Percentiles rank a stretch among this genome's conserved stretches.
Conservation (phyloP, 2,797 vertebrate species). For the Pitangus sulphuratus region DNA sequence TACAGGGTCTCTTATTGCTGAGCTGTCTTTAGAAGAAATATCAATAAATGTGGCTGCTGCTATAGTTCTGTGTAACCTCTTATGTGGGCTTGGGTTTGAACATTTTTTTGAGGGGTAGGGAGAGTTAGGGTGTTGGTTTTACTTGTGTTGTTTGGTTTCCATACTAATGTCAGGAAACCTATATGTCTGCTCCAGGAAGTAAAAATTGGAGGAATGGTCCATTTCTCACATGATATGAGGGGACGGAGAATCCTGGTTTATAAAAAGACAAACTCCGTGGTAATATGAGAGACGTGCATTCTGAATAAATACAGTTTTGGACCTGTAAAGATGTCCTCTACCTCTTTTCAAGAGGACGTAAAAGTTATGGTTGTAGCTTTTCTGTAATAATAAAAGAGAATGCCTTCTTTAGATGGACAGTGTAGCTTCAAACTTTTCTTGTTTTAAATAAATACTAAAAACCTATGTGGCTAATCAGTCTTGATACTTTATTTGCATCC, state of each 20-base stretch:
- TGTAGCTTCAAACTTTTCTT: background rate
- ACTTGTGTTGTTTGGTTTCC: background rate
- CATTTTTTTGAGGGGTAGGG: fast-evolving
- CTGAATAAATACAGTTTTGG: background rate
- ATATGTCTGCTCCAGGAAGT: background rate
- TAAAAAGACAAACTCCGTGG: fast-evolving
- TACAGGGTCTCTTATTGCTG: background rate
- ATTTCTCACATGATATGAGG: background rate
- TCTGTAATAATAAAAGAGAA: background rate
- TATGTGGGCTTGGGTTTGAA: background rate
- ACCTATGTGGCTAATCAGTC: background rate
- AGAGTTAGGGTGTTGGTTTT: background rate
- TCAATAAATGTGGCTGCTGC: background rate
- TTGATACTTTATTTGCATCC: background rate
- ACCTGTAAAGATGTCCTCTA: background rate
- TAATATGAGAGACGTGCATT: background rate
- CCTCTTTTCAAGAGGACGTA: background rate
- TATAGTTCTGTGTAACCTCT: background rate
- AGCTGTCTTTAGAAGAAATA: background rate
- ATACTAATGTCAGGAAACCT: background rate
- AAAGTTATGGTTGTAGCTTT: background rate
- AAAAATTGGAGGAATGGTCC: background rate
- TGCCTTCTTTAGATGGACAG: background rate
- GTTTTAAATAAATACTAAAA: background rate
- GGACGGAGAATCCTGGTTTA: background rate